phyloP scores from a whole-genome alignment of 2,797 vertebrate genomes.

The Phataginus tetradactyla region DNA sequence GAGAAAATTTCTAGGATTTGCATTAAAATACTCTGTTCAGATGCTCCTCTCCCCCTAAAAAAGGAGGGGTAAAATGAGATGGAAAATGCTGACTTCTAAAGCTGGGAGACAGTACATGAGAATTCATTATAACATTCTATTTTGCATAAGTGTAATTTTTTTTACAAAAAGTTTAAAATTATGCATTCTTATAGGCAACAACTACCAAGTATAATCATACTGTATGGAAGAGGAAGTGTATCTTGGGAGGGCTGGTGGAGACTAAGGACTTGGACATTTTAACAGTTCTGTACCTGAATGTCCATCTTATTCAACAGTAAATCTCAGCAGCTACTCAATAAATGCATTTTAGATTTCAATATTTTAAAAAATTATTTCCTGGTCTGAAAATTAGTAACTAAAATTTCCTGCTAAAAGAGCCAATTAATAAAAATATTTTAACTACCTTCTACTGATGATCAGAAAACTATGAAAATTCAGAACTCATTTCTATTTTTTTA shows the following conservation, averaged over 20 bases:
- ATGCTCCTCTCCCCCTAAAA: not conserved
- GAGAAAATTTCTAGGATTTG: not conserved
- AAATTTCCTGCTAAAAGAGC: constrained; percentile 24
- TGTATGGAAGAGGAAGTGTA: not conserved
- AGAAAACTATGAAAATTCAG: constrained; percentile 8
- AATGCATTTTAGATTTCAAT: not conserved
- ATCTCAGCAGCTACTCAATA: not conserved
- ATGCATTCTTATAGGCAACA: not conserved
- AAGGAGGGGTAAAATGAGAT: not conserved
- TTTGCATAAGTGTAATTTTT: not conserved
- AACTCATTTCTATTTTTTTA: constrained; percentile 25
- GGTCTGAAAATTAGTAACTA: constrained; percentile 18
- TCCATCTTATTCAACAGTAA: constrained; percentile 19
- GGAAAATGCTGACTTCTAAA: not conserved
- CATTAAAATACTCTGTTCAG: not conserved
- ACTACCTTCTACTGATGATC: not conserved
- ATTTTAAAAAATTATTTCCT: constrained; percentile 4
- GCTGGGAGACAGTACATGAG: not conserved
- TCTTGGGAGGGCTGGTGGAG: not conserved
- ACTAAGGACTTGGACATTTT: not conserved
- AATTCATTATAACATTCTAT: not conserved
- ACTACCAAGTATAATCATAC: not conserved
- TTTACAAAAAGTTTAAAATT: not conserved
- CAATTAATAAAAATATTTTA: constrained; percentile 27
- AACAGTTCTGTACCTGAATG: not conserved